phyloP scores from a whole-genome alignment of 2,113 vertebrate genomes.

The Vulpes vulpes region DNA sequence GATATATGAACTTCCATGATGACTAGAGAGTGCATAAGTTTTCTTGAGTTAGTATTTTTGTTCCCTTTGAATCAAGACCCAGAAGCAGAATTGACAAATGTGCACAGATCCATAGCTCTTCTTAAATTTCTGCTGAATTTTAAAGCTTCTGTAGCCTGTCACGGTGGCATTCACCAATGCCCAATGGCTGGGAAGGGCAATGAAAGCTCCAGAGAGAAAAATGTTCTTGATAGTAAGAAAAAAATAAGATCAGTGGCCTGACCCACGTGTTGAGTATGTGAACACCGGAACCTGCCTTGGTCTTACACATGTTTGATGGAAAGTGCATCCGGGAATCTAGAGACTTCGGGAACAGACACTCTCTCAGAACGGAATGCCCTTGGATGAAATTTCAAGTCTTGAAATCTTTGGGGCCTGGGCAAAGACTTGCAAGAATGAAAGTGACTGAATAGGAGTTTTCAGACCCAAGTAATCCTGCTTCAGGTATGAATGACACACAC shows the following conservation, averaged over 20 bases:
- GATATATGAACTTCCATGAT: background rate
- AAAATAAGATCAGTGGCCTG: background rate
- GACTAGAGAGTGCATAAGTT: background rate
- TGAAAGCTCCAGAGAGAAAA: background rate
- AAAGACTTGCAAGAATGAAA: background rate
- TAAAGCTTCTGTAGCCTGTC: background rate
- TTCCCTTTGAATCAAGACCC: too few species aligned
- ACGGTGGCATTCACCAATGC: background rate
- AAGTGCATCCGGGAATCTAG: background rate
- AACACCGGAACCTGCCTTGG: background rate
- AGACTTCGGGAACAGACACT: background rate
- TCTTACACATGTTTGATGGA: background rate
- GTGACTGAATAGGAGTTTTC: background rate
- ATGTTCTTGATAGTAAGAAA: background rate
- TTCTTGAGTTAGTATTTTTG: too few species aligned
- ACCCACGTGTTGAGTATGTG: background rate
- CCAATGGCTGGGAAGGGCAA: background rate
- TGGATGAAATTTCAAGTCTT: background rate
- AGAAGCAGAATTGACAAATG: background rate
- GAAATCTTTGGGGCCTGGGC: background rate
- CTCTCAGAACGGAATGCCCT: background rate
- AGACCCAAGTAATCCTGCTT: background rate
- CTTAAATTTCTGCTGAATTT: constrained; percentile 36
- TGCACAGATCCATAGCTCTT: background rate
- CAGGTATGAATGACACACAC: background rate